These are phyloP conservation scores for Meloidogyne hapla DNA, from an alignment of 1,140 invertebrate species.

Conservation along the genomic window DNA sequence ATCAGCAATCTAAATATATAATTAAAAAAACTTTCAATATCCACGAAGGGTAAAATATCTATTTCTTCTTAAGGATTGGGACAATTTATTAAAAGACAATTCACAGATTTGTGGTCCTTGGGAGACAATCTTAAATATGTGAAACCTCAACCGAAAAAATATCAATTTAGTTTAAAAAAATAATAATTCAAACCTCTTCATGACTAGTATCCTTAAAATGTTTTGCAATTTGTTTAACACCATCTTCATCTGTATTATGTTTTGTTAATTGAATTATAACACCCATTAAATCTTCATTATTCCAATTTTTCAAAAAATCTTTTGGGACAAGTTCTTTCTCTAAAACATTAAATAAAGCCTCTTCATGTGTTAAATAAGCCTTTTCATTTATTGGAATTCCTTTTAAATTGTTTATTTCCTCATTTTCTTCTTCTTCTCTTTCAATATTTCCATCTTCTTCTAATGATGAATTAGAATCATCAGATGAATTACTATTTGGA, in stretches of 20 bases:
- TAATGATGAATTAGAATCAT: not conserved
- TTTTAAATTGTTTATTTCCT: not conserved
- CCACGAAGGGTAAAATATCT: too few species aligned
- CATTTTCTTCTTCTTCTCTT: not conserved
- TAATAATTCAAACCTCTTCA: conserved; percentile 31
- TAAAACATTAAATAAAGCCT: not conserved
- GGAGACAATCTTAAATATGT: not conserved
- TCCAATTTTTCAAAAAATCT: conserved; percentile 1
- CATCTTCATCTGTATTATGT: conserved; percentile 10
- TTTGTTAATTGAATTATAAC: not conserved
- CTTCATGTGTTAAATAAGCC: conserved; percentile 3
- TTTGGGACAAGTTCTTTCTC: not conserved
- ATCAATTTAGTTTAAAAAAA: too few species aligned
- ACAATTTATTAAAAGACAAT: too few species aligned
- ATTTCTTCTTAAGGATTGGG: too few species aligned
- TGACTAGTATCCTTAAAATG: conserved; percentile 13
- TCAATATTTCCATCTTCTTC: not conserved
- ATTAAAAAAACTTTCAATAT: too few species aligned
- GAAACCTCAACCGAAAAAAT: too few species aligned
- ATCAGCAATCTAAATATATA: conserved; percentile 11
- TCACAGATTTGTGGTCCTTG: not conserved
- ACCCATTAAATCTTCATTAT: not conserved
- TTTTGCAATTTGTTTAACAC: conserved; percentile 8
- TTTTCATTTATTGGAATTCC: conserved; percentile 1
- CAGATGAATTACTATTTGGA: not conserved